Evolutionary conservation across 2,113 vertebrate genomes (phyloP).

Genomic region (Brachirus orientalis): DNA sequence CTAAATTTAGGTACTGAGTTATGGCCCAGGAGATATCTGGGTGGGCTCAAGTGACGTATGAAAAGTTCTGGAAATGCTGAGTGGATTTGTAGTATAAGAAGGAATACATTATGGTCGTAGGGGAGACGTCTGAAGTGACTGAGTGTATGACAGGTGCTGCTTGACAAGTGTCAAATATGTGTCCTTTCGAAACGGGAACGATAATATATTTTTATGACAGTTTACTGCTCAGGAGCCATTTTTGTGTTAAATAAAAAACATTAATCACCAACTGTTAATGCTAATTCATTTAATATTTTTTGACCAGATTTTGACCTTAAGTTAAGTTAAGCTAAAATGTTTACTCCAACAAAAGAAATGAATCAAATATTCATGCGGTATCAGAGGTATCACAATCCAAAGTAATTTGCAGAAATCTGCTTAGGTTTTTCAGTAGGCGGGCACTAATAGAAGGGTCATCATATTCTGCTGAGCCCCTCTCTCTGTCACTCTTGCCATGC

Average conservation of each 20-base stretch:
- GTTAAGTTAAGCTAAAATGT: too few species aligned
- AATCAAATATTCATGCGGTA: too few species aligned
- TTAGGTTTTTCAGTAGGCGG: conserved; percentile 42
- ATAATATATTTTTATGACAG: conserved; percentile 60
- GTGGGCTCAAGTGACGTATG: conserved; percentile 81
- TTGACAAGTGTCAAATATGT: conserved; percentile 84
- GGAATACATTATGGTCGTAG: conserved; percentile 87
- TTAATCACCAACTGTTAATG: background rate
- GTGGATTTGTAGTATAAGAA: conserved; percentile 82
- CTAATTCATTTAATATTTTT: too few species aligned
- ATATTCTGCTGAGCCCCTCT: conserved; percentile 72
- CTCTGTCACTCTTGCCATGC: conserved; percentile 56
- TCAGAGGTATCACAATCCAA: conserved; percentile 17
- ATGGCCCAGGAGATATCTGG: conserved; percentile 76
- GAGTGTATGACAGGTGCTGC: conserved; percentile 90
- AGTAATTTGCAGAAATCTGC: conserved; percentile 36
- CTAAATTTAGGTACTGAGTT: conserved; percentile 86
- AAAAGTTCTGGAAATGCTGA: conserved; percentile 82
- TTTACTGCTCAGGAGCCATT: conserved; percentile 79
- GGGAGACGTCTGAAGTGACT: conserved; percentile 87
- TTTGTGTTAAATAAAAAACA: conserved; percentile 41
- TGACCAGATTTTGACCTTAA: too few species aligned
- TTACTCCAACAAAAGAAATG: too few species aligned
- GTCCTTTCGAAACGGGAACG: conserved; percentile 74
- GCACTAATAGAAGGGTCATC: conserved; percentile 73